A percentile compares a stretch with the other conserved stretches of the same genome.
Evolutionary conservation across 2,888 invertebrate species (phyloP).

Genomic region (Temnothorax unifasciatus): DNA sequence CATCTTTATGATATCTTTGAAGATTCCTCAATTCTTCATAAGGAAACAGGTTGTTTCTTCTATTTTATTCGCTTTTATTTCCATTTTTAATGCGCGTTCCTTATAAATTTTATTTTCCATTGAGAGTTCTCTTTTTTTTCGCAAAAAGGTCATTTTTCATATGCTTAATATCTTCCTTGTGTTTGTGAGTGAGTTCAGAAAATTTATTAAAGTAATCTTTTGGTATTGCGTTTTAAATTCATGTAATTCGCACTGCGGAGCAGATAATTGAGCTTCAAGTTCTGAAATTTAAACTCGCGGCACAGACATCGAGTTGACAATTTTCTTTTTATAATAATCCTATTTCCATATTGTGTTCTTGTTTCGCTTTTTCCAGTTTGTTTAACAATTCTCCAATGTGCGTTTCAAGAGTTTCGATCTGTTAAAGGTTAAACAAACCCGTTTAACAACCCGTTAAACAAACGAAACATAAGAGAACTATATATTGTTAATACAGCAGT

Average conservation of each 20-base stretch:
- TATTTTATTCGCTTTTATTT: conserved; percentile 68
- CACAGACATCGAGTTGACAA: conserved; percentile 55
- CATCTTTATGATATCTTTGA: conserved; percentile 77
- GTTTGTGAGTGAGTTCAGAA: conserved; percentile 57
- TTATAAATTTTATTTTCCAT: conserved; percentile 67
- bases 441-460: background rate
- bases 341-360: conserved; percentile 61
- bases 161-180: conserved; percentile 65
- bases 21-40: conserved; percentile 74
- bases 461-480: background rate
- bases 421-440: background rate
- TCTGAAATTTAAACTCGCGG: conserved; percentile 69
- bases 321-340: conserved; percentile 70
- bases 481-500: conserved; percentile 1
- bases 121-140: conserved; percentile 72
- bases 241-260: conserved; percentile 75
- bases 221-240: conserved; percentile 74
- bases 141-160: conserved; percentile 71
- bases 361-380: conserved; percentile 60
- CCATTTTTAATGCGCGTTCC: conserved; percentile 66
- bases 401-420: conserved; percentile 61
- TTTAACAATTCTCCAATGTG: conserved; percentile 60
- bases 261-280: conserved; percentile 75
- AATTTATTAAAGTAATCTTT: conserved; percentile 67
- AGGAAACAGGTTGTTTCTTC: conserved; percentile 72